Base-by-base conservation (phyloP, 1,140 invertebrate species). In the Nephila pilipes region DNA sequence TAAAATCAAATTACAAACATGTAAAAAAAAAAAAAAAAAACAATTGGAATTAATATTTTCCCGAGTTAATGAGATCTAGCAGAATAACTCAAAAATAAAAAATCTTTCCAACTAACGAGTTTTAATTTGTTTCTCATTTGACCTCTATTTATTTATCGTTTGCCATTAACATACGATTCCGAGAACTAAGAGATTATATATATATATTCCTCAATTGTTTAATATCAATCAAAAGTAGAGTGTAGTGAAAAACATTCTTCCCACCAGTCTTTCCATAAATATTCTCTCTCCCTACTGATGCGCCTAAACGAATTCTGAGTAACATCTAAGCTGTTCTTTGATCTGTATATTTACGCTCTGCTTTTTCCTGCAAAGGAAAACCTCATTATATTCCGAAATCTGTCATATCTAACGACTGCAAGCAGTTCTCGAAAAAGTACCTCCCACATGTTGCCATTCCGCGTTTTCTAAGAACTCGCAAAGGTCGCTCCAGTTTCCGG, bases 401-500 rank as follows among this genome's bases (percentile, higher is more conserved):
- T 32, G 69, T 75, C 69, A 75, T 75, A 75, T 75, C 69, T 75
- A 75, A 36, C 69, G 69, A 75, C 29, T 75, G 69, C 69, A 75
- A 75, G 29, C 69, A 14, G 25, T 75, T 75, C 69, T 75, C 69
- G 69, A 75, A 75, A 75, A 75, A 75, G 32, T 16, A 36, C 46
- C 69, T 75, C 69, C 69, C 69, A 75, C 69, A 75, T 75, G 69
- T 75, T 75, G 69, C 69, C 69, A 75, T 75, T 29, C 16, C 29
- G 29, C 16, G 16, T 32, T 20, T 75, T 75, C 69, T 32, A 36
- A 75, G 69, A 75, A 75, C 32, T 75, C n/a, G 14, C 46, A 75
- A 36, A 75, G 69, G 69, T 75, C 69, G 69, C 69, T 75, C 69
- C 32, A 75, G 69, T 75, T 75, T 75, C 69, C 69, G 69, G 69